Evolutionary conservation across 2,797 vertebrate genomes (phyloP).

Genomic region (Craterocephalus amniculus): DNA sequence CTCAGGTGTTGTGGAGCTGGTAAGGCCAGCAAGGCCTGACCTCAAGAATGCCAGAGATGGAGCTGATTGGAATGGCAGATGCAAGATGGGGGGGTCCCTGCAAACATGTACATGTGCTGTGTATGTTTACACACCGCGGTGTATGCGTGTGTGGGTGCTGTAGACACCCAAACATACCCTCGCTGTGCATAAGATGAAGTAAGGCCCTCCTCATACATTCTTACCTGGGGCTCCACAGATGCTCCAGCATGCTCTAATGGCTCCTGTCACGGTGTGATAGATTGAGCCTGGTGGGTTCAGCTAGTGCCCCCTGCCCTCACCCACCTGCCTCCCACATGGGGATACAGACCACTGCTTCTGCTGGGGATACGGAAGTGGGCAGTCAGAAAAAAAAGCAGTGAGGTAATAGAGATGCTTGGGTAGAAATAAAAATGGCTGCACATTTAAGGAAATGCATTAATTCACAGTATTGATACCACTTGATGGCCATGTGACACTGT

Average conservation of each 20-base stretch:
- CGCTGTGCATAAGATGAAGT: constrained; percentile 53
- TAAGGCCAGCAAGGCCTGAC: constrained; percentile 17
- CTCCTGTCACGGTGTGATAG: constrained; percentile 79
- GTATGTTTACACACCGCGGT: constrained; percentile 1
- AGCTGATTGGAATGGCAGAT: constrained; percentile 12
- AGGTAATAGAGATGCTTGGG: neutral
- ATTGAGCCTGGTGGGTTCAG: constrained; percentile 71
- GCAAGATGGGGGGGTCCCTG: constrained; percentile 6
- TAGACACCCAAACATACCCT: constrained; percentile 54
- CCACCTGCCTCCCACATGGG: constrained; percentile 73
- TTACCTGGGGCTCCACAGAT: constrained; percentile 82
- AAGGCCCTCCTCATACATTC: constrained; percentile 37
- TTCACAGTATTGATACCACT: neutral
- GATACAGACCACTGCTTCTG: constrained; percentile 42
- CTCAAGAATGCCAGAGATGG: constrained; percentile 24
- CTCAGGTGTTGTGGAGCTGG: constrained; percentile 49
- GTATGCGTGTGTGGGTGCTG: constrained; percentile 14
- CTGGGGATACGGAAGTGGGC: constrained; percentile 22
- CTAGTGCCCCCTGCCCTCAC: constrained; percentile 64
- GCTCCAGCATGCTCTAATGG: constrained; percentile 83
- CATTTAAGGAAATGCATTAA: neutral
- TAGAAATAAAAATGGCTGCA: neutral
- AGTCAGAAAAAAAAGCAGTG: neutral
- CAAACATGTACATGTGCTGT: neutral
- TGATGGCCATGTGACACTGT: neutral